These are phyloP conservation scores for Byasa hedistus DNA, from an alignment of 2,888 invertebrate genomes.

Conservation along the genomic window DNA sequence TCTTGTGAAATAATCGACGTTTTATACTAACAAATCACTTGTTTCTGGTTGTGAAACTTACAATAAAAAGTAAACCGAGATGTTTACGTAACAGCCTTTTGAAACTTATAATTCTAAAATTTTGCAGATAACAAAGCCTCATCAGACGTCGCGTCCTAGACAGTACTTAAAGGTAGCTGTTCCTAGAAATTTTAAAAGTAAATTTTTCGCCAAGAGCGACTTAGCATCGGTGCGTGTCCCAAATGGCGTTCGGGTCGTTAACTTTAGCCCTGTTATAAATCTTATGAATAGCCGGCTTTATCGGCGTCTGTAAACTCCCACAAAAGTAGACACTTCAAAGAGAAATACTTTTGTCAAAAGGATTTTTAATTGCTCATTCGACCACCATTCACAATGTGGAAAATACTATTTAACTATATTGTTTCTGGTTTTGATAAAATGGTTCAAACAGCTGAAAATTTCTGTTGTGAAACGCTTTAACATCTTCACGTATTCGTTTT, in stretches of 20 bases:
- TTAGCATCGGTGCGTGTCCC: conserved; percentile 63
- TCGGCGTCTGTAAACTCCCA: conserved; percentile 54
- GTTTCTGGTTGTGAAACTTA: too few relatives aligned
- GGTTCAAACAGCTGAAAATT: conserved; percentile 11
- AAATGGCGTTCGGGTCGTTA: conserved; percentile 66
- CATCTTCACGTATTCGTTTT: too few relatives aligned
- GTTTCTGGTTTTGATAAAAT: conserved; percentile 24
- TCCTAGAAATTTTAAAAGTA: conserved; percentile 56
- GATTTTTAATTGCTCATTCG: conserved; percentile 61
- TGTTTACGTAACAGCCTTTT: conserved; percentile 1
- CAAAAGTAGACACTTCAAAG: conserved; percentile 60
- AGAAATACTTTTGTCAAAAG: conserved; percentile 52
- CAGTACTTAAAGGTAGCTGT: conserved; percentile 56
- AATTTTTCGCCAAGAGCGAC: conserved; percentile 58
- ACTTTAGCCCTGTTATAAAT: conserved; percentile 71
- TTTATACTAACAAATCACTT: too few relatives aligned
- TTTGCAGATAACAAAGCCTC: conserved; percentile 36
- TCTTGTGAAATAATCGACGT: too few relatives aligned
- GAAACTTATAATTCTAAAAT: conserved; percentile 35
- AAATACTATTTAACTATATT: conserved; percentile 22
- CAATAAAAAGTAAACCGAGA: too few relatives aligned
- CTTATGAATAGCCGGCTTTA: conserved; percentile 63
- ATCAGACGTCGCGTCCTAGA: conserved; percentile 46
- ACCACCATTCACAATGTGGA: conserved; percentile 47
- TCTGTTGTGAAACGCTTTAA: too few relatives aligned